Base-by-base conservation (phyloP, 2,113 vertebrate genomes). In the Limanda limanda region DNA sequence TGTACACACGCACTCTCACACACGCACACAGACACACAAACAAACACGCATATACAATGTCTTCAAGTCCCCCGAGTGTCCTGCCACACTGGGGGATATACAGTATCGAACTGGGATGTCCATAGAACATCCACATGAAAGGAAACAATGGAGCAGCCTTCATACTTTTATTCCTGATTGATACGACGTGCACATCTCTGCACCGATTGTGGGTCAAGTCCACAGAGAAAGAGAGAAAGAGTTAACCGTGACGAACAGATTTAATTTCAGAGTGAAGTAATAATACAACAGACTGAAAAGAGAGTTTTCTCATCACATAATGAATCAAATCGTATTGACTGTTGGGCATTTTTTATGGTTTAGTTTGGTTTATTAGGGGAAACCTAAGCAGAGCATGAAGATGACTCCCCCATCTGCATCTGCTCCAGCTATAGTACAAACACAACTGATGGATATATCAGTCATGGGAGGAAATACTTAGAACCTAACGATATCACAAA, bases 121-220 rank as follows among this genome's bases (percentile, higher is more conserved):
- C 35, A 21, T 3, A 11, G 45, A 76, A 23, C 64, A 57, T 2
- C 1, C 21, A 62, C 56, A 59, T 70, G 64, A 79, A 77, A 51
- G n/a, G 48, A 60, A 45, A 81, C 62, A 75, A 84, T 10, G 42
- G 23, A 51, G 35, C 2, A 63, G 27, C 78, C 75, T 80, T 89
- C 75, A 4, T 17, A 20, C 71, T 74, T 88, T 73, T 48, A n/a
- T 68, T 70, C 74, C 71, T 7, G 3, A 70, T 21, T 58, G 54
- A 66, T 60, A 31, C 13, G 20, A 71, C 23, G 0, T 18, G 47
- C 67, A 60, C 59, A 57, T 60, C 52, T 74, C 66, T 74, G 61
- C 9, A 21, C 12, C 47, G 42, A 60, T 73, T 84, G n/a, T 42
- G n/a, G 71, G 71, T 79, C 74, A 79, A 76, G 55, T 61, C 67